Evolutionary conservation across 1,140 invertebrate genomes (phyloP).

Genomic region (Megalopta genalis): DNA sequence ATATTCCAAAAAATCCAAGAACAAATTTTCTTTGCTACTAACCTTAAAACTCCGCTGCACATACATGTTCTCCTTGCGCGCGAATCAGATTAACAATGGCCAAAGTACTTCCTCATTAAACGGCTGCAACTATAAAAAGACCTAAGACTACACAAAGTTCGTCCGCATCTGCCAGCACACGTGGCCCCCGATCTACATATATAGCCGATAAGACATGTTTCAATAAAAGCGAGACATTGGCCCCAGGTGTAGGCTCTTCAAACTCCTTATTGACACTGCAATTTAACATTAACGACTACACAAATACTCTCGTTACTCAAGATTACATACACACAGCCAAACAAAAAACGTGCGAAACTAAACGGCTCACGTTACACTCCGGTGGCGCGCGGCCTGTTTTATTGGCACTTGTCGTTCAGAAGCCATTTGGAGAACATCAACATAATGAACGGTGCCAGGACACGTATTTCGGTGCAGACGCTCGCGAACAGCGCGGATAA

Average conservation of each 20-base stretch:
- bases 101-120: not conserved
- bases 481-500: not conserved
- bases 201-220: slow-evolving; percentile 16
- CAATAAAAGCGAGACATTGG: not conserved
- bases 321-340: not conserved
- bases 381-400: not conserved
- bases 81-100: not conserved
- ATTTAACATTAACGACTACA: slow-evolving; percentile 26
- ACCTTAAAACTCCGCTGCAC: too few relatives aligned
- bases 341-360: not conserved
- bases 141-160: too few relatives aligned
- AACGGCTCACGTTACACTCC: not conserved
- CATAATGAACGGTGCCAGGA: not conserved
- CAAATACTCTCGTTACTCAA: not conserved
- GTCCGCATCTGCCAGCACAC: not conserved
- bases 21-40: too few relatives aligned
- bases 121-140: not conserved
- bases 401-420: not conserved
- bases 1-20: too few relatives aligned
- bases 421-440: not conserved
- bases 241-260: slow-evolving; percentile 1
- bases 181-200: not conserved
- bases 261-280: not conserved
- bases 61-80: not conserved
- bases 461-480: not conserved